Evolutionary conservation across 2,888 invertebrate species (phyloP).

Genomic region (Cyaniris semiargus): DNA sequence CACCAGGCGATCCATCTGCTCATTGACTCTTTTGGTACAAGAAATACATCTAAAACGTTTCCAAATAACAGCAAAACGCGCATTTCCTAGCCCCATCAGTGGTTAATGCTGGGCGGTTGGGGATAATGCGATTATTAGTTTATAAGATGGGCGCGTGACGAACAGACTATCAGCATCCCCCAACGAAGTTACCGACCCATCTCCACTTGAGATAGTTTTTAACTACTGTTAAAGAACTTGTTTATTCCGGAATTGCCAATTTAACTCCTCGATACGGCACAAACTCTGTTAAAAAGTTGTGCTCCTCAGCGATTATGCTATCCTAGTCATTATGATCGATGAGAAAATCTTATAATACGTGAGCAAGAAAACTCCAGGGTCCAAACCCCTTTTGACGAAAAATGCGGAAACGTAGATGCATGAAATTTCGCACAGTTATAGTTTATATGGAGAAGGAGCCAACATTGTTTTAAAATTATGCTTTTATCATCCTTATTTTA

Average conservation of each 20-base stretch:
- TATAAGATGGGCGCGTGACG: slow-evolving; percentile 45
- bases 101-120: slow-evolving; percentile 41
- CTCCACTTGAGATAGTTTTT: slow-evolving; percentile 24
- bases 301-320: not conserved
- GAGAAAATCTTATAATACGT: no score
- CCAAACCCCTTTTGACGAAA: no score
- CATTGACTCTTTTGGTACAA: no score
- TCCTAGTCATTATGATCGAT: not conserved
- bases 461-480: no score
- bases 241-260: slow-evolving; percentile 27
- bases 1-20: no score
- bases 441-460: no score
- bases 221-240: slow-evolving; percentile 33
- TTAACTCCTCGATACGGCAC: not conserved
- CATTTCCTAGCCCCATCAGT: slow-evolving; percentile 32
- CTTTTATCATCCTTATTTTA: no score
- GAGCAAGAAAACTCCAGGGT: no score
- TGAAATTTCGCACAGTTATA: no score
- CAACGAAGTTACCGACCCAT: slow-evolving; percentile 11
- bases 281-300: not conserved
- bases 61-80: slow-evolving; percentile 26
- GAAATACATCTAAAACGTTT: no score
- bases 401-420: no score
- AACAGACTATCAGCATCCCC: slow-evolving; percentile 42
- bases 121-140: slow-evolving; percentile 48